Evolutionary conservation across 2,888 invertebrate species (phyloP).

Genomic region (Epirrita christyi): DNA sequence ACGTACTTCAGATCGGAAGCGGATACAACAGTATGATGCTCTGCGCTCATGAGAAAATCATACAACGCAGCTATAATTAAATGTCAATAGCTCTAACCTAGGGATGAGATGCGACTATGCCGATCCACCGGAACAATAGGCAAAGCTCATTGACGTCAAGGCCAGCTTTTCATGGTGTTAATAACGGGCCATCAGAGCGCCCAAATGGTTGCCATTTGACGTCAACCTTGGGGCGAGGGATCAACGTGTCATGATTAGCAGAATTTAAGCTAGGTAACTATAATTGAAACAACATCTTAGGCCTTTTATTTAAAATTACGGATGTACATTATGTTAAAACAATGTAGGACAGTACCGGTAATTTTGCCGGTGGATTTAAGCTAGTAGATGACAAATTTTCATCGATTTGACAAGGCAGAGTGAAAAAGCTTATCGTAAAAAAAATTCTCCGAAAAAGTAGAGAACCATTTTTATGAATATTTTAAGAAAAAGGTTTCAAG

Average conservation of each 20-base stretch:
- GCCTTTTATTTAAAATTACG: too few species aligned
- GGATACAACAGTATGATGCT: not conserved
- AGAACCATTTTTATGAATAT: too few species aligned
- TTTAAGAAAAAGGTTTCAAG: not conserved
- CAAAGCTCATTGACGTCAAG: slow-evolving; percentile 36
- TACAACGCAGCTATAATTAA: slow-evolving; percentile 34
- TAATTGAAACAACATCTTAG: slow-evolving; percentile 48
- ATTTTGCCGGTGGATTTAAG: too few species aligned
- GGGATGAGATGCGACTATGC: slow-evolving; percentile 37
- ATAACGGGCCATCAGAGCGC: slow-evolving; percentile 51
- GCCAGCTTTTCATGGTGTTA: slow-evolving; percentile 51
- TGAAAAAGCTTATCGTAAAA: not conserved
- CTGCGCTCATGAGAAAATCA: too few species aligned
- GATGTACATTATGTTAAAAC: too few species aligned
- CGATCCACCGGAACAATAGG: slow-evolving; percentile 57
- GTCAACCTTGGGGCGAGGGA: slow-evolving; percentile 48
- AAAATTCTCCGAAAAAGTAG: too few species aligned
- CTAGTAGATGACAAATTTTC: too few species aligned
- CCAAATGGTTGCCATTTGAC: slow-evolving; percentile 47
- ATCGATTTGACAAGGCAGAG: not conserved
- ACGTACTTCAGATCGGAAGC: not conserved
- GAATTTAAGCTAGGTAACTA: slow-evolving; percentile 59
- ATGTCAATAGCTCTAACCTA: slow-evolving; percentile 33
- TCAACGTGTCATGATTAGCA: slow-evolving; percentile 47
- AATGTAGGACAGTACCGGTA: too few species aligned